Evolutionary conservation across 64 coral and sea anemone genomes (phyloP).

Genomic region (Montipora sp.): DNA sequence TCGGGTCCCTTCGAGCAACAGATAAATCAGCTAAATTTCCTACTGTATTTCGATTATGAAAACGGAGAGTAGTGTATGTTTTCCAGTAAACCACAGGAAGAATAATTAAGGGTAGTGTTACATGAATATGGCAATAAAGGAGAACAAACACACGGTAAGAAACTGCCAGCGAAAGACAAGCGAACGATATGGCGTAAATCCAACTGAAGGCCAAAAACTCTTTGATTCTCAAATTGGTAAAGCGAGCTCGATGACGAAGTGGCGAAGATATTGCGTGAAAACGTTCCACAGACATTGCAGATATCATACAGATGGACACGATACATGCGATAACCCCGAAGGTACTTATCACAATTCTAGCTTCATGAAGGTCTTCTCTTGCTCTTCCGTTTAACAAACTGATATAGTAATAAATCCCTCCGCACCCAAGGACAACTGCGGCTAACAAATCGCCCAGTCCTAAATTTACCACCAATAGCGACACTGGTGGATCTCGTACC

Average conservation of each 20-base stretch:
- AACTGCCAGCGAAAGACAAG: background rate
- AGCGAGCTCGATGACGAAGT: background rate
- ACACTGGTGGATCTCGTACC: background rate
- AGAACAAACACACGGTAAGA: background rate
- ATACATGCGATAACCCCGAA: background rate
- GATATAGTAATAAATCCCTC: background rate
- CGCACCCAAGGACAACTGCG: background rate
- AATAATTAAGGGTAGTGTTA: background rate
- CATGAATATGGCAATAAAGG: slow-evolving; percentile 11
- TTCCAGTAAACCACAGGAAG: slow-evolving; percentile 30
- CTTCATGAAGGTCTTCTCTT: background rate
- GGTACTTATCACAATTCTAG: background rate
- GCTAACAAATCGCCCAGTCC: background rate
- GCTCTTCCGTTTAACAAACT: background rate
- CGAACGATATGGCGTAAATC: background rate
- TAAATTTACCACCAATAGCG: slow-evolving; percentile 2
- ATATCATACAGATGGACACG: slow-evolving; percentile 2
- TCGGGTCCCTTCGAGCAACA: background rate
- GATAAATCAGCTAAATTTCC: slow-evolving; percentile 4
- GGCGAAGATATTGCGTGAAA: background rate
- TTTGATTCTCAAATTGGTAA: background rate
- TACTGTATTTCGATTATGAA: background rate
- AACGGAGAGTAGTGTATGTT: slow-evolving; percentile 27
- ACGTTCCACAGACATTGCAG: slow-evolving; percentile 30
- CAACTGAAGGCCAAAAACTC: background rate